Evolutionary conservation across 1,140 invertebrate species (phyloP), one percentile per base, ranked within the genome.

Genomic region (Halictus rubicundus): DNA sequence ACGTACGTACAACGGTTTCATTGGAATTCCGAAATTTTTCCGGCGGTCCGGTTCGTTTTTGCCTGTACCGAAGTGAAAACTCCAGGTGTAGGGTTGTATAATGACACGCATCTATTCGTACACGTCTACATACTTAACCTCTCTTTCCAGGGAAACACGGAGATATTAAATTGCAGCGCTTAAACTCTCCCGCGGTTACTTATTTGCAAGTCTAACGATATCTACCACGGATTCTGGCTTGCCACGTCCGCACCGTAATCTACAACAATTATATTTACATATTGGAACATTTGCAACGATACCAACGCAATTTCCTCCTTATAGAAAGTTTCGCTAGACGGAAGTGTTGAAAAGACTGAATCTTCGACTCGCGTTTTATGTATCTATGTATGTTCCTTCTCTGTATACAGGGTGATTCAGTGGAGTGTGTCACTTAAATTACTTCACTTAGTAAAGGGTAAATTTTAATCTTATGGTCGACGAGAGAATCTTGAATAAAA

Each of bases 171-270:
- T 78, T 78, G 76, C 76, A 64, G 42, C 68, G 68, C 59, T 78
- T 78, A 72, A 52, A 72, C 46, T 68, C 60, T 78, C 68, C 68
- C 46, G 68, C 21, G 76, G 68, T 78, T 78, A 54, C 68, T 78
- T 78, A 78, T 78, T 78, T 72, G 76, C 76, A 64, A 72, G 68
- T 72, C 59, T 54, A 78, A 78, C 76, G 76, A 78, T 71, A 59
- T 27, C 68, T 71, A 64, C 76, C 52, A 78, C 27, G 32, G 42
- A 63, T 64, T 72, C 76, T 72, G 46, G 16, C 52, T 64, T 71
- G 64, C 21, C 5, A 4, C 32, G 49, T n/a, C 54, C 10, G 23
- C 76, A 14, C 32, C 19, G 9, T 42, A 78, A 78, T 78, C 74
- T 9, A 1, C 39, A 23, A 60, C 27, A 49, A 27, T 68, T 27